Evolutionary conservation across 1,140 invertebrate species (phyloP).

Genomic region (Saccostrea echinata): DNA sequence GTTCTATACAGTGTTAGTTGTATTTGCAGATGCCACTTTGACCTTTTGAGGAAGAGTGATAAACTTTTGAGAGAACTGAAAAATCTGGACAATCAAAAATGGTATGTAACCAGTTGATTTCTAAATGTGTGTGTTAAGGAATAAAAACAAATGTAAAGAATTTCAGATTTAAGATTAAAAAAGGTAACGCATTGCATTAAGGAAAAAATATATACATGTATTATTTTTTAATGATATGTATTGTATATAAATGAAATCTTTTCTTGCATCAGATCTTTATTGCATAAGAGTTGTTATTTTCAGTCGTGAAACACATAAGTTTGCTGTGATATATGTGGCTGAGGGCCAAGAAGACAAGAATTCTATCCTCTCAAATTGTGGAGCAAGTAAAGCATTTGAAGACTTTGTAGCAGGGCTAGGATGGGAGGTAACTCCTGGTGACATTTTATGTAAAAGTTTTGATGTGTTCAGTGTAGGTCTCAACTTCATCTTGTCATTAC

Average conservation of each 20-base stretch:
- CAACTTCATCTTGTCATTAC: too few relatives aligned
- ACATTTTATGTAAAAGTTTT: too few relatives aligned
- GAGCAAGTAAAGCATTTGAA: constrained; percentile 95
- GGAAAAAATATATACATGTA: too few relatives aligned
- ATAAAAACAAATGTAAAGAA: background rate
- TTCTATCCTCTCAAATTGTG: constrained; percentile 90
- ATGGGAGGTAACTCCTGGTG: constrained; percentile 87
- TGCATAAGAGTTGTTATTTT: constrained; percentile 52
- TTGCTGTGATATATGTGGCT: constrained; percentile 98
- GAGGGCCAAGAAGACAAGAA: constrained; percentile 97
- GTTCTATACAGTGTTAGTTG: background rate
- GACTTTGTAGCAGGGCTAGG: constrained; percentile 94
- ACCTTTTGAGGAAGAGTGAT: constrained; percentile 94
- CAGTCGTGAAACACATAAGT: constrained; percentile 98
- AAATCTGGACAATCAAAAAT: constrained; percentile 92
- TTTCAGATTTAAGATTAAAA: background rate
- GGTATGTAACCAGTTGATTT: constrained; percentile 76
- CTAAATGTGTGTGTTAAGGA: background rate
- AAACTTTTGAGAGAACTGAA: constrained; percentile 93
- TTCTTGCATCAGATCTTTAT: too few relatives aligned
- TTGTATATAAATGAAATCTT: too few relatives aligned
- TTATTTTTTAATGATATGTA: too few relatives aligned
- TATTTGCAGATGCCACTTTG: constrained; percentile 82
- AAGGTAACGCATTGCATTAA: too few relatives aligned
- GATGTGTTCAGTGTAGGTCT: too few relatives aligned